Percentiles rank a stretch among this genome's conserved stretches.
These are phyloP conservation scores for Drosophila parvula DNA, from an alignment of 1,140 invertebrate genomes.

Conservation along the genomic window DNA sequence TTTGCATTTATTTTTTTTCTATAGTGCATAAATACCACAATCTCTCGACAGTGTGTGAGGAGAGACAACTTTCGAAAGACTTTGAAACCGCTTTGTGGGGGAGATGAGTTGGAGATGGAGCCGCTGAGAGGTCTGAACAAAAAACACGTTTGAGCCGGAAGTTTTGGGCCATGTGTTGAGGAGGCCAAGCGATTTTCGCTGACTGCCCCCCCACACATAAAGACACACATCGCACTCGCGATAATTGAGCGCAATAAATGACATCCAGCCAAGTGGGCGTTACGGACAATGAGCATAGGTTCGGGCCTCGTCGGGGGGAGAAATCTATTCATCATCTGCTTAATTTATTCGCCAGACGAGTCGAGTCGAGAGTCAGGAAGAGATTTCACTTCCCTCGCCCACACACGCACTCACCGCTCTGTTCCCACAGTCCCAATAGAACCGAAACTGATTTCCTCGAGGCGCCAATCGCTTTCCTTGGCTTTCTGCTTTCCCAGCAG, in stretches of 20 bases:
- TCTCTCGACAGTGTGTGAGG: neutral
- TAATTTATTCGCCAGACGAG: constrained; percentile 28
- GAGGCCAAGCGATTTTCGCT: constrained; percentile 26
- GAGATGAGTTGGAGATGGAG: constrained; percentile 10
- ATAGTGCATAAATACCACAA: constrained; percentile 28
- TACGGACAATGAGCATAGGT: constrained; percentile 11
- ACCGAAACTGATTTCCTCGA: constrained; percentile 20
- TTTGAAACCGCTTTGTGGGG: constrained; percentile 44
- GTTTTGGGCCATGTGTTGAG: constrained; percentile 16
- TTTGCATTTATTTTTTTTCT: constrained; percentile 36
- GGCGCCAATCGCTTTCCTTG: constrained; percentile 27
- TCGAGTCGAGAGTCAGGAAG: constrained; percentile 36
- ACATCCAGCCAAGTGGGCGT: constrained; percentile 35
- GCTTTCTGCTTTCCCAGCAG: constrained; percentile 60
- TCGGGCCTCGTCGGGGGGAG: neutral
- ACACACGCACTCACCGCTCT: constrained; percentile 6
- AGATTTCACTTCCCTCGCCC: constrained; percentile 33
- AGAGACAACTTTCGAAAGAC: constrained; percentile 57
- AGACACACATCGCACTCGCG: constrained; percentile 25
- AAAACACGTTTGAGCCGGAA: constrained; percentile 56
- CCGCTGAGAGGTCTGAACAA: neutral
- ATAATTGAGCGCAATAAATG: constrained; percentile 56
- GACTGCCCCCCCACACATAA: constrained; percentile 4
- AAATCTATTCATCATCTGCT: constrained; percentile 31
- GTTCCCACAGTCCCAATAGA: constrained; percentile 10